Evolutionary conservation across 35 echinoderm and acorn worm genomes (phyloP).

Genomic region (Nesometra sesokonis): DNA sequence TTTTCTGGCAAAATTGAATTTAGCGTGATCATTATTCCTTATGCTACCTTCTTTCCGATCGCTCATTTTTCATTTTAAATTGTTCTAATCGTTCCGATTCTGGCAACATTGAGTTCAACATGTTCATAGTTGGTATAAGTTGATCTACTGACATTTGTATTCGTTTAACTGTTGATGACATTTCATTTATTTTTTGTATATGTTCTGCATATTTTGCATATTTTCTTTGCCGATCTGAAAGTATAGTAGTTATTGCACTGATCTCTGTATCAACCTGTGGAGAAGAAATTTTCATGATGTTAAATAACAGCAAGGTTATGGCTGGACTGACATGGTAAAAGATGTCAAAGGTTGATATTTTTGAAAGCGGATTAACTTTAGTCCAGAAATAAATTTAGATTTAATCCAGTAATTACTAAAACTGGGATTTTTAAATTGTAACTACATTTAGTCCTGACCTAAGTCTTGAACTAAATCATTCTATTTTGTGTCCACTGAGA

Average conservation of each 20-base stretch:
- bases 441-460: too few relatives aligned
- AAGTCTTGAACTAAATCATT: too few relatives aligned
- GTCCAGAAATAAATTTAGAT: too few relatives aligned
- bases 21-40: too few relatives aligned
- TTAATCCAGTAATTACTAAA: too few relatives aligned
- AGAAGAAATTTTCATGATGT: background rate
- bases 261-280: conserved; percentile 64
- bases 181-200: conserved; percentile 89
- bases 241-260: conserved; percentile 33
- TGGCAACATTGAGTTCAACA: conserved; percentile 76
- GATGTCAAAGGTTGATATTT: too few relatives aligned
- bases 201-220: conserved; percentile 87
- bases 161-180: conserved; percentile 61
- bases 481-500: too few relatives aligned
- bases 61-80: conserved; percentile 54
- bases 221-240: conserved; percentile 63
- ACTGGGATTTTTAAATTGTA: too few relatives aligned
- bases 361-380: too few relatives aligned
- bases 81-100: conserved; percentile 71
- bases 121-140: conserved; percentile 80
- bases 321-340: too few relatives aligned
- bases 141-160: conserved; percentile 73
- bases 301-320: too few relatives aligned
- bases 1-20: too few relatives aligned
- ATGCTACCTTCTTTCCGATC: background rate